Evolutionary conservation across 2,888 invertebrate species (phyloP).

Genomic region (Eucriotettix oculatus): DNA sequence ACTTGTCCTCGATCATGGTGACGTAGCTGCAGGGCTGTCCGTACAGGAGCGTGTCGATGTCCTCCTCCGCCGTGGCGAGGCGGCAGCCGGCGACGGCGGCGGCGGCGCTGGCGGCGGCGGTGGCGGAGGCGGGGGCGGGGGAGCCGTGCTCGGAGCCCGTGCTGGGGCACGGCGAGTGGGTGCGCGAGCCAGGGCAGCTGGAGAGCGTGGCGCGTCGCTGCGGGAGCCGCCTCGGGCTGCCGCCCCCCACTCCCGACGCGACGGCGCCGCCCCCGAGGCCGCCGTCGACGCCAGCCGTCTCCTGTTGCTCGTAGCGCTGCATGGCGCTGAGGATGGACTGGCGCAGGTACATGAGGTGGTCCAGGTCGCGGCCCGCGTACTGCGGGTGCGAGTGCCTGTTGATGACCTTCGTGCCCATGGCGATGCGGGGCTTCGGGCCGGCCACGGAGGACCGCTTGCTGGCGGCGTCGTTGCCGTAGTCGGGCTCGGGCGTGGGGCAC

Average conservation of each 20-base stretch:
- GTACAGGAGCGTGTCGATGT: slow-evolving; percentile 19
- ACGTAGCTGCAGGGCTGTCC: slow-evolving; percentile 14
- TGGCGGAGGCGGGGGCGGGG: slow-evolving; percentile 6
- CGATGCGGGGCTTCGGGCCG: slow-evolving; percentile 18
- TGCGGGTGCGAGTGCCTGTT: slow-evolving; percentile 13
- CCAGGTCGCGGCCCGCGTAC: slow-evolving; percentile 15
- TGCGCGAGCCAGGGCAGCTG: slow-evolving; percentile 13
- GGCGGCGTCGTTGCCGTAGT: slow-evolving; percentile 15
- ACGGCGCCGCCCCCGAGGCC: not conserved
- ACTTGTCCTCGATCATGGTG: slow-evolving; percentile 14
- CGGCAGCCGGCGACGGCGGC: slow-evolving; percentile 11
- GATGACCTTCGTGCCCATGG: slow-evolving; percentile 22
- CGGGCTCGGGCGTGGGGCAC: slow-evolving; percentile 22
- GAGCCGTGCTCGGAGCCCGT: too few species aligned
- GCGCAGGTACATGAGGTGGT: slow-evolving; percentile 19
- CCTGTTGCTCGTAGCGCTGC: slow-evolving; percentile 17
- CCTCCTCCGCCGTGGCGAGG: slow-evolving; percentile 16
- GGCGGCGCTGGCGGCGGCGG: slow-evolving; percentile 7
- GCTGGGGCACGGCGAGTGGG: slow-evolving; percentile 13
- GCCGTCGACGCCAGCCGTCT: not conserved
- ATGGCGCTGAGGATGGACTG: slow-evolving; percentile 20
- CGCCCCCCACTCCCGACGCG: not conserved
- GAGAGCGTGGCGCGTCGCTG: slow-evolving; percentile 3
- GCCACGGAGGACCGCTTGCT: slow-evolving; percentile 15
- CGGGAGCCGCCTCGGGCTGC: slow-evolving; percentile 1